Base-by-base conservation (phyloP, 2,888 invertebrate species). In the Conistra vaccinii region DNA sequence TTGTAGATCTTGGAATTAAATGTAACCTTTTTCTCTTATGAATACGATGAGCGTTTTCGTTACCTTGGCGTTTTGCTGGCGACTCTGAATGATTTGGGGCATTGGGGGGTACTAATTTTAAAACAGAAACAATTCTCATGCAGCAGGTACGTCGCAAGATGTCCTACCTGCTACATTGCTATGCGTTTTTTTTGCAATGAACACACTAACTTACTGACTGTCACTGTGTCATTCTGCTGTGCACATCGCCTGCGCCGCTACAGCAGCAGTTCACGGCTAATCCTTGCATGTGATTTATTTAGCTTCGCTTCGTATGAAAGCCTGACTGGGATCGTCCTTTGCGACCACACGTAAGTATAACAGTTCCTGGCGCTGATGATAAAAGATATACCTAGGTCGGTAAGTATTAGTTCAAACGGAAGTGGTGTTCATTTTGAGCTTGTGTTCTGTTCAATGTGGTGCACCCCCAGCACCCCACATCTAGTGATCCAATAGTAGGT, bases 1-100 rank as follows among this genome's bases (percentile, higher is more conserved):
- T 73, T 73, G 81, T 81, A 82, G 58, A 68, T 51, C 82, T 81
- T 69, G 45, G 58, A 73, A 82, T 63, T 78, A 82, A 77, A 81
- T 48, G 66, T 81, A 69, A 65, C 0, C 53, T 55, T 77, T 57
- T 62, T 70, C 69, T 82, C 82, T 73, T 76, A 81, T 61, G 48
- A 67, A 60, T 58, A 70, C 65, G 7, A 48, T 9, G 20, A 23
- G 26, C 60, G 62, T 78, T 81, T 81, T 68, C 57, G 9, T 82
- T 68, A 70, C 48, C 42, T 12, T 65, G 12, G 23, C 7, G 26
- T n/a, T 39, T 60, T 39, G 29, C 29, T 53, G 17, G 77, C 53
- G 53, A 32, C 17, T 58, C n/a, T 60, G 6, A 58, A 14, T 23
- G 29, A 53, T 23, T 68, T 51, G 32, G 14, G 3, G 0, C 17